phyloP scores from a whole-genome alignment of 2,888 invertebrate species.

The Syrista parreyssii region DNA sequence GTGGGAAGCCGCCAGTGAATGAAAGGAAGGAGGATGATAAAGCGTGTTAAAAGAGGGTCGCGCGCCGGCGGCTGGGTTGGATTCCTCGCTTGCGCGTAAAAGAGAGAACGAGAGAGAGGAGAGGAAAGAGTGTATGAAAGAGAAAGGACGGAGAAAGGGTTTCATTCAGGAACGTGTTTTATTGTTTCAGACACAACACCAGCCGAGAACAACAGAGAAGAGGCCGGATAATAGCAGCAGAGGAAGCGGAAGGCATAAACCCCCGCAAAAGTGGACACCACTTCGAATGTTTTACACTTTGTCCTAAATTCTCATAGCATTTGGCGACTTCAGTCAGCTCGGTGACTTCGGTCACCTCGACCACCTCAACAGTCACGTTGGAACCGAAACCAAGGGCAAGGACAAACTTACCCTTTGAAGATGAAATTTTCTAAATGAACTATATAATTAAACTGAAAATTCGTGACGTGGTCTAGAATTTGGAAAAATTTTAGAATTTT shows the following conservation, averaged over 20 bases:
- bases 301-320: background rate
- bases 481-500: background rate
- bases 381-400: background rate
- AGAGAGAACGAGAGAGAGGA: constrained; percentile 17
- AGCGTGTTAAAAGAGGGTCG: constrained; percentile 53
- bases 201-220: constrained; percentile 41
- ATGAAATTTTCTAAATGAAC: background rate
- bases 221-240: constrained; percentile 53
- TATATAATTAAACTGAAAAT: background rate
- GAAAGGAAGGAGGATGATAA: constrained; percentile 50
- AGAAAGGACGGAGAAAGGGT: constrained; percentile 39
- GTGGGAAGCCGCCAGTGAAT: constrained; percentile 45
- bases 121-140: constrained; percentile 28
- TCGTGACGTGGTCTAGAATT: background rate
- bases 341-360: background rate
- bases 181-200: constrained; percentile 59
- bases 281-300: constrained; percentile 35
- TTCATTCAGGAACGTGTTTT: constrained; percentile 63
- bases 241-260: constrained; percentile 63
- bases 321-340: background rate
- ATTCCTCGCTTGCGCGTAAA: background rate
- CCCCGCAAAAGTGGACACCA: constrained; percentile 51
- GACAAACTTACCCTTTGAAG: background rate
- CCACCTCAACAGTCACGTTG: background rate
- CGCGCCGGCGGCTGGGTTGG: constrained; percentile 17